Evolutionary conservation across 2,113 vertebrate genomes (phyloP).

Genomic region (Donacobius atricapilla): DNA sequence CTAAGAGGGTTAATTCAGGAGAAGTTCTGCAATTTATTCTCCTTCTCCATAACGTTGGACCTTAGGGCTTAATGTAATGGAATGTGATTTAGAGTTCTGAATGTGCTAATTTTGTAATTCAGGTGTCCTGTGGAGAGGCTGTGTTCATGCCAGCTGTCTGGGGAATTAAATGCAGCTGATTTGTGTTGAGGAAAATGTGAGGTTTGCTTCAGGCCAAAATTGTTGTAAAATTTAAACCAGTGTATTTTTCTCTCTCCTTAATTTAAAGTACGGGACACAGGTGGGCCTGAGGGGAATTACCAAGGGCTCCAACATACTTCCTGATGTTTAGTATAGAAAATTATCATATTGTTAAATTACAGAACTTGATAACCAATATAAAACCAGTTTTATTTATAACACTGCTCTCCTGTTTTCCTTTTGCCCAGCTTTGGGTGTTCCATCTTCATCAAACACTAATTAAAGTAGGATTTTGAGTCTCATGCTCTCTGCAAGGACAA

Average conservation of each 20-base stretch:
- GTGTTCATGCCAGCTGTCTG: constrained; percentile 66
- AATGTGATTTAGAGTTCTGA: constrained; percentile 70
- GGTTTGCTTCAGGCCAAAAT: constrained; percentile 64
- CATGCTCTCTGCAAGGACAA: neutral
- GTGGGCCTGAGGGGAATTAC: constrained; percentile 35
- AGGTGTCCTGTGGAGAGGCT: constrained; percentile 63
- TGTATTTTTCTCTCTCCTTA: constrained; percentile 55
- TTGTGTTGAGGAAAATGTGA: constrained; percentile 65
- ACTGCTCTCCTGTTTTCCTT: neutral
- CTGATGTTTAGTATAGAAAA: neutral
- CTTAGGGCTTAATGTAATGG: constrained; percentile 68
- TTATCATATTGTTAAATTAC: constrained; percentile 14
- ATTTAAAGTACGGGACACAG: constrained; percentile 53
- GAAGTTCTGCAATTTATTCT: constrained; percentile 61
- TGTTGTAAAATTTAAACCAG: constrained; percentile 66
- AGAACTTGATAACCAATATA: neutral
- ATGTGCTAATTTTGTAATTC: constrained; percentile 74
- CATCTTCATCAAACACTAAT: neutral
- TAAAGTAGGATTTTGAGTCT: neutral
- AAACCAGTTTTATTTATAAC: neutral
- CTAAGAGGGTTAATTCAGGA: constrained; percentile 67
- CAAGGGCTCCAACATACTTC: neutral
- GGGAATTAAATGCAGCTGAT: constrained; percentile 69
- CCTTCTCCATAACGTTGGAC: constrained; percentile 45
- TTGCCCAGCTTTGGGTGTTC: neutral